Evolutionary conservation across 2,797 vertebrate species (phyloP).

Genomic region (Cuniculus paca): DNA sequence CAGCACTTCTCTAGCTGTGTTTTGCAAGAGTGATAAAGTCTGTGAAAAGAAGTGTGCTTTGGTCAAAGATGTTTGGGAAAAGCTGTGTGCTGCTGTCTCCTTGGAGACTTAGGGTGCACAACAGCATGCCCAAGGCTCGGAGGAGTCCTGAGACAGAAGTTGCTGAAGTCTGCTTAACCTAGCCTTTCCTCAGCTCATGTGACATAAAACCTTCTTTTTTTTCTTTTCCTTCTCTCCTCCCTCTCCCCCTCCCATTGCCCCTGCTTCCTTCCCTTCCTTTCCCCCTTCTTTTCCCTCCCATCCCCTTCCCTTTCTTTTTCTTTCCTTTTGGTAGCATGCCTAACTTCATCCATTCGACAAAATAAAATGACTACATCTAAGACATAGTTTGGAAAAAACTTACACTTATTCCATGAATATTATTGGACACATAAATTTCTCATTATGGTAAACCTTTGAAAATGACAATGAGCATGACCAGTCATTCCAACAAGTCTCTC

Average conservation of each 20-base stretch:
- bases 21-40: no score
- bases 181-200: background rate
- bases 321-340: background rate
- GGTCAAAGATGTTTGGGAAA: background rate
- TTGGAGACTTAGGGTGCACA: accelerated
- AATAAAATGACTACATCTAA: background rate
- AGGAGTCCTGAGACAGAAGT: background rate
- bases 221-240: background rate
- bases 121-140: background rate
- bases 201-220: background rate
- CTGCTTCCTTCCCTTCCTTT: background rate
- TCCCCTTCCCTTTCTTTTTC: background rate
- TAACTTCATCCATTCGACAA: background rate
- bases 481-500: background rate
- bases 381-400: background rate
- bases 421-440: background rate
- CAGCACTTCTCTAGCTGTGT: background rate
- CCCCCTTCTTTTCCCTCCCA: background rate
- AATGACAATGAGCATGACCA: background rate
- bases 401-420: background rate
- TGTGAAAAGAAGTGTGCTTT: background rate
- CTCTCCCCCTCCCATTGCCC: no score
- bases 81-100: accelerated
- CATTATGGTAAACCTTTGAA: background rate
- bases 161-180: background rate